phyloP scores from a whole-genome alignment of 2,797 vertebrate species.

The Semotilus atromaculatus region DNA sequence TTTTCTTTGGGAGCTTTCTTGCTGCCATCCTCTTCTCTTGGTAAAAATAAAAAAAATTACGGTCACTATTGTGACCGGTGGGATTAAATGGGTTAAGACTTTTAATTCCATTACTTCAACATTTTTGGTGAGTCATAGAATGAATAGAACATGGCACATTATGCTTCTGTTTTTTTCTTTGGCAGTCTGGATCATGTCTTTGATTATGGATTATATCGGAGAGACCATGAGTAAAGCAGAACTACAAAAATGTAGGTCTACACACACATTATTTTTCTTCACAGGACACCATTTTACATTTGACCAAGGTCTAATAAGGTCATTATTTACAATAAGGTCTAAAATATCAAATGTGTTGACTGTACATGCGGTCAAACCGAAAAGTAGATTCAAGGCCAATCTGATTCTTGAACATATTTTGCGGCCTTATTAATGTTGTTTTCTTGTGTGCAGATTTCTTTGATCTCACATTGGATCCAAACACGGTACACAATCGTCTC shows the following conservation, averaged over 20 bases:
- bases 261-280: not conserved
- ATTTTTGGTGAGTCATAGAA: not conserved
- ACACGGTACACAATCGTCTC: not conserved
- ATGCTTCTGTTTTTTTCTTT: not conserved
- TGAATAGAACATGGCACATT: not conserved
- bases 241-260: conserved; percentile 8
- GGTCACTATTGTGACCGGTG: no score
- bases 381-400: not conserved
- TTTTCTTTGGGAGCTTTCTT: no score
- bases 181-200: not conserved
- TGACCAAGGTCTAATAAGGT: not conserved
- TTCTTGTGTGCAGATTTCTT: conserved; percentile 18
- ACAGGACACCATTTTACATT: not conserved
- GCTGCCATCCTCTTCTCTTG: no score
- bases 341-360: not conserved
- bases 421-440: not conserved
- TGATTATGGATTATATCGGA: not conserved
- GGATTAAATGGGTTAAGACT: no score
- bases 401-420: not conserved
- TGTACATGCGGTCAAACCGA: not conserved
- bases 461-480: conserved; percentile 13
- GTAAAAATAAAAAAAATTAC: no score
- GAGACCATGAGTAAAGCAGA: conserved; percentile 3
- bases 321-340: not conserved
- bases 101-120: not conserved